phyloP scores from a whole-genome alignment of 2,888 invertebrate genomes.

The Beris chalybata region DNA sequence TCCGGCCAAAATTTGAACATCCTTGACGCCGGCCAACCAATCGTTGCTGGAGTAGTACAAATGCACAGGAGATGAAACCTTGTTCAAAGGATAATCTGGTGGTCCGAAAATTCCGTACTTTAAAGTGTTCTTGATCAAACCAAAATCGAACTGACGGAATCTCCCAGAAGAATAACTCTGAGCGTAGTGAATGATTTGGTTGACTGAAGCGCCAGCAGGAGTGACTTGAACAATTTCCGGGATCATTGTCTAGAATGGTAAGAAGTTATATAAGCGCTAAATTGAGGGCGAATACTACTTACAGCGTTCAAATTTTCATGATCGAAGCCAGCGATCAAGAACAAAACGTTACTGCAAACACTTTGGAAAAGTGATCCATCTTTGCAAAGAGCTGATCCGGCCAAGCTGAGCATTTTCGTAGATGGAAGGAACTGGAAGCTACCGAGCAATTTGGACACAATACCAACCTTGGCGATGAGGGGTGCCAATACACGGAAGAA shows the following conservation, averaged over 20 bases:
- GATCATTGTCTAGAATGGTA: conserved; percentile 69
- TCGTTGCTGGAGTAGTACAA: conserved; percentile 70
- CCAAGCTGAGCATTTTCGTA: conserved; percentile 46
- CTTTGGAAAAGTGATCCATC: conserved; percentile 44
- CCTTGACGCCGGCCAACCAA: conserved; percentile 61
- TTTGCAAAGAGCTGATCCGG: conserved; percentile 46
- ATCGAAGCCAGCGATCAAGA: conserved; percentile 59
- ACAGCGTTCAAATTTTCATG: conserved; percentile 56
- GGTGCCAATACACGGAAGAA: conserved; percentile 56
- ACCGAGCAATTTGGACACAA: conserved; percentile 48
- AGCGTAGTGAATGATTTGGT: conserved; percentile 71
- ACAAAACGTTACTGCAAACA: conserved; percentile 65
- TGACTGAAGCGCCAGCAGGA: conserved; percentile 70
- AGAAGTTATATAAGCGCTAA: conserved; percentile 40
- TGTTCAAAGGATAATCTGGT: conserved; percentile 63
- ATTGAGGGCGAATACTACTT: conserved; percentile 36
- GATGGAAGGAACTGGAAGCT: conserved; percentile 66
- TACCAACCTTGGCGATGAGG: conserved; percentile 49
- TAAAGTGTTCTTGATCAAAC: conserved; percentile 58
- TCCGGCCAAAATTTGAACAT: conserved; percentile 57
- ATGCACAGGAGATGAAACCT: conserved; percentile 63
- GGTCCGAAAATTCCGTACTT: conserved; percentile 61
- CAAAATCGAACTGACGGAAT: conserved; percentile 64
- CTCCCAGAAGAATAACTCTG: conserved; percentile 61
- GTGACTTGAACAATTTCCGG: conserved; percentile 67